Percentiles rank a stretch among this genome's conserved stretches.
Conservation (phyloP, 2,797 vertebrate species). For the Cyprinella venusta region DNA sequence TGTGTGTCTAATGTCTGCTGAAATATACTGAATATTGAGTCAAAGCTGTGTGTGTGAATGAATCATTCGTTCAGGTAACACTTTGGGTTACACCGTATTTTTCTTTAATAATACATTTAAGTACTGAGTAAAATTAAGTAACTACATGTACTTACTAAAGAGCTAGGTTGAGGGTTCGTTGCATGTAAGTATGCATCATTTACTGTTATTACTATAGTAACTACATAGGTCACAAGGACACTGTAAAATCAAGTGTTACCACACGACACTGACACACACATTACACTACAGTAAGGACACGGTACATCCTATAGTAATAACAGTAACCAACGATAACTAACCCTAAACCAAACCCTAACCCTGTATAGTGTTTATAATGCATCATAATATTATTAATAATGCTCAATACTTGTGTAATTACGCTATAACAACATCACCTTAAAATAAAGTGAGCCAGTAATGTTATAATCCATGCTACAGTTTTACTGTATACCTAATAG, state of each 20-base stretch:
- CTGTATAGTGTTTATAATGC: not conserved
- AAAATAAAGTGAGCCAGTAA: not conserved
- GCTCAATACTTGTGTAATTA: not conserved
- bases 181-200: no score
- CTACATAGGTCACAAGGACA: no score
- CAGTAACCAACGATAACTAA: not conserved
- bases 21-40: not conserved
- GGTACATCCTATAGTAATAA: not conserved
- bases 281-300: not conserved
- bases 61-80: not conserved
- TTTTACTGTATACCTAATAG: not conserved
- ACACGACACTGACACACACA: not conserved
- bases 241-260: no score
- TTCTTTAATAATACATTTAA: no score
- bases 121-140: no score
- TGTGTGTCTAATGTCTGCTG: not conserved
- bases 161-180: no score
- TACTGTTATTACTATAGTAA: no score
- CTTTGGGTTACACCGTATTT: no score
- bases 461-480: not conserved
- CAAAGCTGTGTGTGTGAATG: not conserved
- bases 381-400: not conserved
- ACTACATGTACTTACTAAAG: no score
- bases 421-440: not conserved
- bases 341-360: not conserved